Evolutionary conservation across 2,888 invertebrate genomes (phyloP).

Genomic region (Lasioglossum oenotherae): DNA sequence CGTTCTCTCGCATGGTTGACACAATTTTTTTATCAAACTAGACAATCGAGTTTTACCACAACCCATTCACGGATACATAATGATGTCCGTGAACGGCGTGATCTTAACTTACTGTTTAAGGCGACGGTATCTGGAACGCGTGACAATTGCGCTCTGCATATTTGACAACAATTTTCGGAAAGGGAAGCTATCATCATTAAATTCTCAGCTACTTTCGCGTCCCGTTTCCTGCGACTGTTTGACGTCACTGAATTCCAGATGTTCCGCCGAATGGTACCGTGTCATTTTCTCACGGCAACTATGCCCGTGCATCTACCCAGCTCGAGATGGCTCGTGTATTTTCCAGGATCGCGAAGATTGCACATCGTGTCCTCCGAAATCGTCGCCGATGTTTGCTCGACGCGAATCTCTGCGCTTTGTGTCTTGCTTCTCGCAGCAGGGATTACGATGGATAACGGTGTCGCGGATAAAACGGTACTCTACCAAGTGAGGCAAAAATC

Average conservation of each 20-base stretch:
- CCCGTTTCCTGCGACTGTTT: neutral
- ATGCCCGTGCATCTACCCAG: neutral
- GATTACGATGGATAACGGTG: neutral
- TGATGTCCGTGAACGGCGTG: too few species aligned
- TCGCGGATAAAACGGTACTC: neutral
- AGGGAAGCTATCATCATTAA: neutral
- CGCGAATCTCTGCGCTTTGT: neutral
- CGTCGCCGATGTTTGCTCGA: neutral
- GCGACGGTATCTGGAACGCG: neutral
- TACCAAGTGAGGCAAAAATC: neutral
- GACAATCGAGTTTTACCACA: too few species aligned
- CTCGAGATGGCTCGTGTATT: neutral
- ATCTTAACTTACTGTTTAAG: neutral
- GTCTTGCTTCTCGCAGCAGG: neutral
- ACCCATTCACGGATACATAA: too few species aligned
- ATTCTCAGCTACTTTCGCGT: constrained; percentile 4
- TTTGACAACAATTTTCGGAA: neutral
- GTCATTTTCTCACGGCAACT: constrained; percentile 8
- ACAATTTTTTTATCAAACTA: too few species aligned
- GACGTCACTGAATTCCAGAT: neutral
- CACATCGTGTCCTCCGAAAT: neutral
- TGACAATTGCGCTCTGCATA: neutral
- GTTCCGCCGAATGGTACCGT: constrained; percentile 14
- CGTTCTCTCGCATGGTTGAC: neutral
- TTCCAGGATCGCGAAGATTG: constrained; percentile 26